Conservation (phyloP, 1,140 invertebrate genomes). For the Drosophila asahinai region DNA sequence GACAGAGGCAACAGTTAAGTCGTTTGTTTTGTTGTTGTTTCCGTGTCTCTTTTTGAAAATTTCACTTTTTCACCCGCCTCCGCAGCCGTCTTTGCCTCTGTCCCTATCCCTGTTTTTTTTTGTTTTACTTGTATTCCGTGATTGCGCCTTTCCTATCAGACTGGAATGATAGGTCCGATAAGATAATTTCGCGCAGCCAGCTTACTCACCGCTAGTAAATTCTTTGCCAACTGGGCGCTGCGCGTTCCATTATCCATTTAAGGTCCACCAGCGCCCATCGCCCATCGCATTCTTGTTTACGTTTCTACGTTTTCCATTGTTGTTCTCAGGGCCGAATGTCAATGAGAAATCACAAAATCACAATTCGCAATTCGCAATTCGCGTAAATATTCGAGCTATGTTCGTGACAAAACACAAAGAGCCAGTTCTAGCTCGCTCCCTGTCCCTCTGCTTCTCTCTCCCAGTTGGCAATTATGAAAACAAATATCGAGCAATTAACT, state of each 20-base stretch:
- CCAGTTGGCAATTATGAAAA: slow-evolving; percentile 42
- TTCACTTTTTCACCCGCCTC: slow-evolving; percentile 63
- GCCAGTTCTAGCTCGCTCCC: not conserved
- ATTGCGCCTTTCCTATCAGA: slow-evolving; percentile 31
- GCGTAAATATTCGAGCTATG: slow-evolving; percentile 16
- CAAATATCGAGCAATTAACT: slow-evolving; percentile 42
- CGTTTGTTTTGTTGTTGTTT: slow-evolving; percentile 40
- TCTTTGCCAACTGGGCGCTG: slow-evolving; percentile 1
- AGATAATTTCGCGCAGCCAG: slow-evolving; percentile 25
- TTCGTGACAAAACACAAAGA: slow-evolving; percentile 67
- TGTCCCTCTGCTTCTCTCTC: slow-evolving; percentile 12
- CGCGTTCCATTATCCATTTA: slow-evolving; percentile 20
- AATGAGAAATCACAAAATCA: slow-evolving; percentile 55
- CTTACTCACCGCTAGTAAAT: slow-evolving; percentile 46
- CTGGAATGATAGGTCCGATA: slow-evolving; percentile 26
- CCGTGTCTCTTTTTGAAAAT: slow-evolving; percentile 55
- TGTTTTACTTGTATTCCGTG: not conserved
- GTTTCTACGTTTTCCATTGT: slow-evolving; percentile 46
- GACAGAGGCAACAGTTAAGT: slow-evolving; percentile 42
- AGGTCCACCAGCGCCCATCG: slow-evolving; percentile 18
- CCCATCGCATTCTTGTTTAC: slow-evolving; percentile 51
- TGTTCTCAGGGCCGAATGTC: slow-evolving; percentile 55
- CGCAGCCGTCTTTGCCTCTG: not conserved
- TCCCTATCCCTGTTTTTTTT: not conserved
- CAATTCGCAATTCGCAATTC: not conserved